Percentiles rank a stretch among this genome's conserved stretches.
Evolutionary conservation across 2,113 vertebrate species (phyloP).

Genomic region (Tragelaphus buxtoni): DNA sequence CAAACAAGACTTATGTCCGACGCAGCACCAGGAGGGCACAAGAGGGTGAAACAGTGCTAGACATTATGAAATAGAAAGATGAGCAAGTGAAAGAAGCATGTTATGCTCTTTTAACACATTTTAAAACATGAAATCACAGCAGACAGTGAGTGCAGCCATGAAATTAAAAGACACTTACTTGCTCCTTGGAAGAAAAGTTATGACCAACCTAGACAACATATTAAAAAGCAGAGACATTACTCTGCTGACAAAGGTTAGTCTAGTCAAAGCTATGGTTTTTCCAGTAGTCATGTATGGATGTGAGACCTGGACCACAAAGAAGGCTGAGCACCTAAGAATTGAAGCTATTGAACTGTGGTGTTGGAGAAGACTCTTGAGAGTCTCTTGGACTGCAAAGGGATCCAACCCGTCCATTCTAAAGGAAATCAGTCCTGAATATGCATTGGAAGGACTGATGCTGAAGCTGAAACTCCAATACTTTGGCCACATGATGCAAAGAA

Average conservation of each 20-base stretch:
- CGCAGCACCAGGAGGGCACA: background rate
- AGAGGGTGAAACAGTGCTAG: background rate
- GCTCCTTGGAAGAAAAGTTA: background rate
- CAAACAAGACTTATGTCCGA: background rate
- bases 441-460: background rate
- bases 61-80: background rate
- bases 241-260: background rate
- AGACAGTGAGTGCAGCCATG: background rate
- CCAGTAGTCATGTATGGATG: background rate
- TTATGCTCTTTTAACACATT: background rate
- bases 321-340: background rate
- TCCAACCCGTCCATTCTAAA: background rate
- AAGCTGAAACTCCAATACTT: background rate
- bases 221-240: background rate
- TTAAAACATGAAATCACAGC: background rate
- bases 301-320: background rate
- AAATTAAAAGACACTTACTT: background rate
- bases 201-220: background rate
- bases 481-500: background rate
- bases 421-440: background rate
- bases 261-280: background rate
- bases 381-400: background rate
- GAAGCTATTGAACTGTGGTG: background rate
- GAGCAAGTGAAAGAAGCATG: too few relatives aligned
- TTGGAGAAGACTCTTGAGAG: background rate